Conservation (phyloP, 92 coral and sea anemone genomes). For the Bergia puertoricense region DNA sequence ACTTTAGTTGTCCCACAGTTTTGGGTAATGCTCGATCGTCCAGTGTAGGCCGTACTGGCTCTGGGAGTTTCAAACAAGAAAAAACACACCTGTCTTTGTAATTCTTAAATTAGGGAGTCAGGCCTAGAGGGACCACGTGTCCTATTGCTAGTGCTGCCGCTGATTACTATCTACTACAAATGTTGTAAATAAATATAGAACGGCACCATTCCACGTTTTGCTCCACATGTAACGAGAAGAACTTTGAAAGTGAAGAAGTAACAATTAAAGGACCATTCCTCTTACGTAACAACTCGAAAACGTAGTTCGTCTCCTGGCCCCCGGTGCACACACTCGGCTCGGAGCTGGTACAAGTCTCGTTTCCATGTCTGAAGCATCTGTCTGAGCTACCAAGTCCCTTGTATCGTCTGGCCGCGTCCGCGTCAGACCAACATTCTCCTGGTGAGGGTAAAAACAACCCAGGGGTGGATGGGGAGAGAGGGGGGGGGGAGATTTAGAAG, state of each 20-base stretch:
- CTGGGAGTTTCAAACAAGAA: too few species aligned
- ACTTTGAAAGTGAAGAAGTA: not conserved
- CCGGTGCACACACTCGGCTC: constrained; percentile 38
- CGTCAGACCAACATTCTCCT: constrained; percentile 42
- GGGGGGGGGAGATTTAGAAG: not conserved
- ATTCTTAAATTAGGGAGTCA: too few species aligned
- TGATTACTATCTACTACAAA: too few species aligned
- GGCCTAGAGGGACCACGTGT: not conserved
- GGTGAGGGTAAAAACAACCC: not conserved
- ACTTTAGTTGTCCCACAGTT: too few species aligned
- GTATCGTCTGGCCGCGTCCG: constrained; percentile 28
- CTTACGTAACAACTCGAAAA: constrained; percentile 23
- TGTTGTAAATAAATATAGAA: too few species aligned
- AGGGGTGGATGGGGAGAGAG: not conserved
- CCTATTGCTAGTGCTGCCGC: too few species aligned
- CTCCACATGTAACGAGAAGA: not conserved
- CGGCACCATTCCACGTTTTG: too few species aligned
- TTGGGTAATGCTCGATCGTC: too few species aligned
- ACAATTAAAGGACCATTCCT: not conserved
- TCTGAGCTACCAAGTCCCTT: constrained; percentile 14
- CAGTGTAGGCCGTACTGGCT: too few species aligned
- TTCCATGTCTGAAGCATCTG: constrained; percentile 20
- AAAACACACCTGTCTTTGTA: too few species aligned
- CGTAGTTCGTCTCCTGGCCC: constrained; percentile 27
- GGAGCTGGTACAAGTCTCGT: constrained; percentile 36